Base-by-base conservation (phyloP, 2,888 invertebrate genomes). In the Rotaria socialis region DNA sequence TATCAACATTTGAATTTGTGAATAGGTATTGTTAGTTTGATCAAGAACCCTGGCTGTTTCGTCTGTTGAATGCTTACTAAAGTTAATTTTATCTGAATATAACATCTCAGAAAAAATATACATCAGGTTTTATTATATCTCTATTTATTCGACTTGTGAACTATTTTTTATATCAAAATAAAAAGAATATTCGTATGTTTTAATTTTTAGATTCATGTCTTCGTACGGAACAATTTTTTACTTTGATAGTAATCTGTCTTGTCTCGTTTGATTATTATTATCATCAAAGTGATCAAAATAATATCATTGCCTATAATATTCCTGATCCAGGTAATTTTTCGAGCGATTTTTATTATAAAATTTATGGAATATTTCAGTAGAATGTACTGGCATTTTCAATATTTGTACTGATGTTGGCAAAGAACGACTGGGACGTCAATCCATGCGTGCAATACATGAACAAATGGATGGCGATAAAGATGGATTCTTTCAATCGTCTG, bases 391-490 rank as follows among this genome's bases (percentile, higher is more conserved):
- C 43, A 24, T 80, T n/a, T 87, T 84, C 50, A 84, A 85, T 14
- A 41, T 85, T 43, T 85, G 85, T 85, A 85, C 85, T 35, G 85
- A 87, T 50, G 22, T 43, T 10, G 87, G 85, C 55, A 87, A 87
- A 85, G 85, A 87, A 35, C 47, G 85, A 35, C 11, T 87, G 16
- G 87, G 85, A 16, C 58, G 60, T 52, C n/a, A 52, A 43, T 67
- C 87, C 7, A 85, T 87, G 35, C 80, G 80, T 85, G 58, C 24
- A 41, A 52, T 87, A 27, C 87, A 87, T 43, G 87, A 85, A 86
- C 55, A 87, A 84, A 84, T 87, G 67, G 85, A 87, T n/a, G 87
- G 84, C 84, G 87, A 87, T 35, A 58, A 80, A 84, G 87, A 87
- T 75, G 85, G 87, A 52, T 85, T 80, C 41, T 35, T 85, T 47